phyloP scores from a whole-genome alignment of 2,113 vertebrate species.

The Pycnonotus jocosus region DNA sequence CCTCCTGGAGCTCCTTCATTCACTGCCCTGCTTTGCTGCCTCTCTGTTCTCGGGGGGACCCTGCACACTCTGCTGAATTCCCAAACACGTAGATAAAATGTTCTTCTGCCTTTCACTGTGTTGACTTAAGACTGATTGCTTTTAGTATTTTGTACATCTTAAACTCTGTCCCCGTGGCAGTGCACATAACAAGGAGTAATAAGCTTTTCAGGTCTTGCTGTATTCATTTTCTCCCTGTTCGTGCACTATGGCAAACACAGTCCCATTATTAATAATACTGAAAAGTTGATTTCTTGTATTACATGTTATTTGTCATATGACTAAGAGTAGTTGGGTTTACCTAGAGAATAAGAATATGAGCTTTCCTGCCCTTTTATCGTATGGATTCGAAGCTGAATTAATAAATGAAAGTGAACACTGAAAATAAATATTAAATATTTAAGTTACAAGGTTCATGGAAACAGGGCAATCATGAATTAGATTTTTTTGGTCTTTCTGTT shows the following conservation, averaged over 20 bases:
- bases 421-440: neutral
- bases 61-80: neutral
- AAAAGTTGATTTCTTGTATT: conserved; percentile 11
- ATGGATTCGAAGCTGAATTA: neutral
- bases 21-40: conserved; percentile 3
- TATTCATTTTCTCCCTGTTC: neutral
- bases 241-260: neutral
- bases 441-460: neutral
- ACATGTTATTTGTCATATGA: neutral
- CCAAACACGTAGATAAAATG: conserved; percentile 23
- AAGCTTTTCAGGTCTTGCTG: neutral
- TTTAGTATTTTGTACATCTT: conserved; percentile 49
- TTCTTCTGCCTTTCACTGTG: conserved; percentile 39
- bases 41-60: neutral
- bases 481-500: neutral
- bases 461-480: neutral
- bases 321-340: neutral
- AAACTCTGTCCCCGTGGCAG: conserved; percentile 4
- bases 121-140: conserved; percentile 63
- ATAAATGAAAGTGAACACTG: neutral
- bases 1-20: neutral
- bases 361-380: neutral
- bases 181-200: conserved; percentile 24
- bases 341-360: neutral
- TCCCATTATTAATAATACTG: neutral